Conservation (phyloP, 2,888 invertebrate genomes). For the Caenorhabditis wallacei region DNA sequence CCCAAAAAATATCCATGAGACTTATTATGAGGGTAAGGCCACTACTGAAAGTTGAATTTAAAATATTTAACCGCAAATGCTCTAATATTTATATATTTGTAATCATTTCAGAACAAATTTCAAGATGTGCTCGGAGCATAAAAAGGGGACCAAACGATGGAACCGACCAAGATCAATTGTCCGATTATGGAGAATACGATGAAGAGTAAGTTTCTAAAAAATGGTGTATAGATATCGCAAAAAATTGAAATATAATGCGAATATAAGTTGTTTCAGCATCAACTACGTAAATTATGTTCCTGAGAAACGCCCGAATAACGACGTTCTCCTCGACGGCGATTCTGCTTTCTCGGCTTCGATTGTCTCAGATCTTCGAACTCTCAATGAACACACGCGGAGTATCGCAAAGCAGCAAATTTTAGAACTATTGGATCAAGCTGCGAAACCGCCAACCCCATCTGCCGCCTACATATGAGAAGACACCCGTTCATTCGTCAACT, state of each 20-base stretch:
- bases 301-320: conserved; percentile 51
- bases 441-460: conserved; percentile 21
- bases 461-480: not conserved
- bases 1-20: not conserved
- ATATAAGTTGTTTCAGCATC: conserved; percentile 49
- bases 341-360: conserved; percentile 79
- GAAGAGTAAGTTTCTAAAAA: conserved; percentile 56
- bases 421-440: conserved; percentile 63
- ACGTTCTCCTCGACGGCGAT: conserved; percentile 78
- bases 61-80: too few species aligned
- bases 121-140: conserved; percentile 67
- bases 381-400: conserved; percentile 70
- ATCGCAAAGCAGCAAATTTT: conserved; percentile 78
- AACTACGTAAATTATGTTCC: conserved; percentile 50
- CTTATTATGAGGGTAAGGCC: conserved; percentile 1
- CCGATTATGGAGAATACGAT: conserved; percentile 68
- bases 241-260: too few species aligned
- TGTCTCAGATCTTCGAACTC: conserved; percentile 76
- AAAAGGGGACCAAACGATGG: conserved; percentile 48
- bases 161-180: conserved; percentile 63
- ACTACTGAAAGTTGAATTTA: too few species aligned
- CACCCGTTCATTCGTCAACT: too few species aligned
- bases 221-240: not conserved
- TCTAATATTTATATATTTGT: too few species aligned
- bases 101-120: conserved; percentile 42